A percentile compares a stretch with the other conserved stretches of the same genome.
Evolutionary conservation across 2,113 vertebrate species (phyloP).

Genomic region (Poeciliopsis prolifica): DNA sequence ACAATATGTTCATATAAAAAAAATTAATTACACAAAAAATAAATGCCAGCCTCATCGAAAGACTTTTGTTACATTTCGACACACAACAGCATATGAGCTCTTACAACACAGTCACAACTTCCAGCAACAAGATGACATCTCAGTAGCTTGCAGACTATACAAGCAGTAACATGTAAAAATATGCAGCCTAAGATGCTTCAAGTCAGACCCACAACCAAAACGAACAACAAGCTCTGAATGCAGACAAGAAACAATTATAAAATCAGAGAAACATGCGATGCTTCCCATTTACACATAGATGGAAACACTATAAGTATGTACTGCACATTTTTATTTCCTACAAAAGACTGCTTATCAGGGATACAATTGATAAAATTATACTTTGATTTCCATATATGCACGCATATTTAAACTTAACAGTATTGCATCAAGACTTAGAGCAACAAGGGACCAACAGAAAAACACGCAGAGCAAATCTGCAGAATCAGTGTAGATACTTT

Average conservation of each 20-base stretch:
- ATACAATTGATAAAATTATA: background rate
- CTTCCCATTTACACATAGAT: background rate
- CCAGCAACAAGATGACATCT: conserved; percentile 8
- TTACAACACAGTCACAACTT: background rate
- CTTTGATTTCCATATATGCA: background rate
- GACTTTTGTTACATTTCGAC: background rate
- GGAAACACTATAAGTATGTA: background rate
- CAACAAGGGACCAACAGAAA: background rate
- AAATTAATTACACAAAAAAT: no score
- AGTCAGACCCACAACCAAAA: background rate
- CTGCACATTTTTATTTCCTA: background rate
- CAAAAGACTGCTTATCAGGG: background rate
- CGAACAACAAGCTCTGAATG: background rate
- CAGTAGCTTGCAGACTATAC: background rate
- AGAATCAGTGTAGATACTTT: background rate
- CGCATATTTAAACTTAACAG: background rate
- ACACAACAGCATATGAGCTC: background rate
- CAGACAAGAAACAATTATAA: background rate
- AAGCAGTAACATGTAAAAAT: conserved; percentile 19
- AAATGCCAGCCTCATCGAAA: background rate
- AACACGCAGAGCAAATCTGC: background rate
- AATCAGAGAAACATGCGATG: background rate
- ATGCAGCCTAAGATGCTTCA: background rate
- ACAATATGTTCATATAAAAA: background rate
- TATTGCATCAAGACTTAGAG: background rate